phyloP scores from a whole-genome alignment of 2,113 vertebrate species.

The Panurus biarmicus region DNA sequence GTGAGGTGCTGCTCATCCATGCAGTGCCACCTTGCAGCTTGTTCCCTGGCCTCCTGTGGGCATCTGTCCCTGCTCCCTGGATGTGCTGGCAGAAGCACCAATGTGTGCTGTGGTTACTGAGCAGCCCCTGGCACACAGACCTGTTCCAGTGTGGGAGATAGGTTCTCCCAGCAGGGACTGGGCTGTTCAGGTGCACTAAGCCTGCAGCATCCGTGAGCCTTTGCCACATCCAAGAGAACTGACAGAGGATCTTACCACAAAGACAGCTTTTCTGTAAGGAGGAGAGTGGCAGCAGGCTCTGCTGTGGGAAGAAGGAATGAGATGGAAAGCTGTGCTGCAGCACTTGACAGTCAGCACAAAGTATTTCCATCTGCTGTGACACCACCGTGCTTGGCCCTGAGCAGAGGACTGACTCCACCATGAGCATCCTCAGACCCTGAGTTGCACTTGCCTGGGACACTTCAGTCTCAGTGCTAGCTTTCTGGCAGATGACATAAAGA shows the following conservation, averaged over 20 bases:
- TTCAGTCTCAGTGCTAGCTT: background rate
- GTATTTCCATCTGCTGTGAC: background rate
- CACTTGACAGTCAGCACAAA: background rate
- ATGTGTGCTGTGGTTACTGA: too few relatives aligned
- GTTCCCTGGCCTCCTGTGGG: background rate
- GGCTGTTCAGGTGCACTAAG: background rate
- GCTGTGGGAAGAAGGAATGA: background rate
- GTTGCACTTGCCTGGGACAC: background rate
- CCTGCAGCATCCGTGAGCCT: background rate
- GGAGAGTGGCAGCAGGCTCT: background rate
- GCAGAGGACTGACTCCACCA: background rate
- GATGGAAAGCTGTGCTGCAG: background rate
- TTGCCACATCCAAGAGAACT: accelerated
- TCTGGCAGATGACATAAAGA: constrained; percentile 6
- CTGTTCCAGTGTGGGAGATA: background rate
- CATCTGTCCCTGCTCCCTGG: background rate
- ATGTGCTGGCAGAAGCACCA: background rate
- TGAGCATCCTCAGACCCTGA: background rate
- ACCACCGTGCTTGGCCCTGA: background rate
- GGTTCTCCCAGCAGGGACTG: background rate
- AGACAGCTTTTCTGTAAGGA: background rate
- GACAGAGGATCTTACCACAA: background rate
- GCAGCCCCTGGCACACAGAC: background rate
- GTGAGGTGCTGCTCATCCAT: background rate
- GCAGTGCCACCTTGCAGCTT: background rate